Evolutionary conservation across 1,140 invertebrate genomes (phyloP), one percentile per base, ranked within the genome.

Genomic region (Bombus difficillimus): DNA sequence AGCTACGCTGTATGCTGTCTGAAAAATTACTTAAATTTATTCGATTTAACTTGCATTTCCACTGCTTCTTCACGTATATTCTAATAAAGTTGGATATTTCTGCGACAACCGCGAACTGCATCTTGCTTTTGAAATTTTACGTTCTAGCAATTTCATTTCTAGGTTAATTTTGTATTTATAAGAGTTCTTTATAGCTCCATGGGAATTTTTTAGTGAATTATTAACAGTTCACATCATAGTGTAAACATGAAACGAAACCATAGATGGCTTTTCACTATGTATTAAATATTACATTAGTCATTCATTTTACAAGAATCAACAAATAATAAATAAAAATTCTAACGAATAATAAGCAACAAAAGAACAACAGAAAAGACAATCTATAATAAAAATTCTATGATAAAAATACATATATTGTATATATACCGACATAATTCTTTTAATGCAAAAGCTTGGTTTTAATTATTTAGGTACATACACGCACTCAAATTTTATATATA

Each of bases 1-100:
- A 53, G 13, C 10, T 12, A 25, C 25, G 32, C 25, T 22, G 66
- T 53, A 25, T 69, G 66, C 34, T 15, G 43, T n/a, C 28, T 71
- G 66, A 71, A 69, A 53, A 39, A 71, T 57, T 39, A 69, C 47
- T 66, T 68, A 39, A 22, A 22, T 47, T 79, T 66, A 80, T 64
- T 37, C 32, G 62, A 64, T 68, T 53, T 68, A 80, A 68, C 37
- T 68, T 2, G 64, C 59, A 68, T 80, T 80, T 37, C 32, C 8
- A 3, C 10, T 13, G 66, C 34, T 18, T 25, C 25, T 53, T 53
- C 32, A 10, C n/a, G 25, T 9, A 57, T 53, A 69, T 80, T 37
- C 9, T n/a, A 57, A 71, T 37, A 57, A 47, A 57, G 22, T 12
- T 22, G 34, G 22, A 57, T 59, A 57, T 71, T 71, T 34, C 22